Percentiles rank a stretch among this genome's conserved stretches.
Conservation (phyloP, 2,888 invertebrate species). For the Melinaea marsaeus region DNA sequence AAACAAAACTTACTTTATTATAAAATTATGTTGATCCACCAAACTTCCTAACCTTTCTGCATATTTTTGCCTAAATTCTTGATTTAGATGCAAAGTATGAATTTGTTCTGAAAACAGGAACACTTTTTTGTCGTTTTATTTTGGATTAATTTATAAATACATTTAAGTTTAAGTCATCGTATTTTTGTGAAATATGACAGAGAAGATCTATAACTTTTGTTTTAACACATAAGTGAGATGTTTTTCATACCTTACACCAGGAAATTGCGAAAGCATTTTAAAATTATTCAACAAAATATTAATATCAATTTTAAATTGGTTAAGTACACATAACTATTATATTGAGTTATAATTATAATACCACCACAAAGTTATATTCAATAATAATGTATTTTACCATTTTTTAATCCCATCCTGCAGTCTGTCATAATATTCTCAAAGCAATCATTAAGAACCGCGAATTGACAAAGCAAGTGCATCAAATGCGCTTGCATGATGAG, state of each 20-base stretch:
- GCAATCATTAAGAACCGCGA: constrained; percentile 53
- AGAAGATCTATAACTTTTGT: too few relatives aligned
- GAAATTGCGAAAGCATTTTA: too few relatives aligned
- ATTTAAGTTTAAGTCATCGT: too few relatives aligned
- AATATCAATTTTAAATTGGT: too few relatives aligned
- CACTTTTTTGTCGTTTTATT: too few relatives aligned
- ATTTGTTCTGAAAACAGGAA: constrained; percentile 22
- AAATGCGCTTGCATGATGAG: constrained; percentile 57
- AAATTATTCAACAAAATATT: too few relatives aligned
- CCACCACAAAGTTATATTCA: not conserved
- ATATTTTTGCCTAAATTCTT: constrained; percentile 44
- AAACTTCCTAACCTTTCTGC: constrained; percentile 48
- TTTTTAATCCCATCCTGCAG: constrained; percentile 30
- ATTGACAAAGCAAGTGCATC: constrained; percentile 60
- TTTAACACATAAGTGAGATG: too few relatives aligned
- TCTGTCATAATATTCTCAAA: constrained; percentile 54
- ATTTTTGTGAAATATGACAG: too few relatives aligned
- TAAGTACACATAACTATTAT: too few relatives aligned
- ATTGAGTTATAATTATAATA: too few relatives aligned
- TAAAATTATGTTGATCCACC: constrained; percentile 56
- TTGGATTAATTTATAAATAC: too few relatives aligned
- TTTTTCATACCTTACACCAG: too few relatives aligned
- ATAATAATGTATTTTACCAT: constrained; percentile 9
- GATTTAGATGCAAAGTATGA: constrained; percentile 36
- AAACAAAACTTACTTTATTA: constrained; percentile 51